These are phyloP conservation scores for Bugula neritina DNA, from an alignment of 2,888 invertebrate species.

Conservation along the genomic window DNA sequence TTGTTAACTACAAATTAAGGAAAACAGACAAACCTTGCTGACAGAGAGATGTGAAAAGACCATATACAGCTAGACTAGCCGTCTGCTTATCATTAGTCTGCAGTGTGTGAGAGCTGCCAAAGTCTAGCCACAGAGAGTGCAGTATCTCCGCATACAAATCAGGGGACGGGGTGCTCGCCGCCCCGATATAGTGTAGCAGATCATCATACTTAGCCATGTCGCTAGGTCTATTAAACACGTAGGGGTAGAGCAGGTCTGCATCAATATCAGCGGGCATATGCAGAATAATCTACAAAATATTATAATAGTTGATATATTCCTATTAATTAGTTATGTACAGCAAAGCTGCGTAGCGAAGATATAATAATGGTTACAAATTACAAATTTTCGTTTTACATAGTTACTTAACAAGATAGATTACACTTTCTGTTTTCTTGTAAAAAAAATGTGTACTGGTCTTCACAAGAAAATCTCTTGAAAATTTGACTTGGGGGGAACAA, in stretches of 20 bases:
- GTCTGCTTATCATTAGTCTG: slow-evolving; percentile 28
- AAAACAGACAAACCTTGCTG: slow-evolving; percentile 17
- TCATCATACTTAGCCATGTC: slow-evolving; percentile 27
- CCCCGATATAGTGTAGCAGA: slow-evolving; percentile 10
- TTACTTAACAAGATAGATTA: too few relatives aligned
- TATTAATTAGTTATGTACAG: too few relatives aligned
- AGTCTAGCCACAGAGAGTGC: slow-evolving; percentile 19
- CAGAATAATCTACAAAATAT: not conserved
- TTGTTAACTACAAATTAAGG: too few relatives aligned
- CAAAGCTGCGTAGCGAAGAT: too few relatives aligned
- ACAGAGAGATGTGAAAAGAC: slow-evolving; percentile 28
- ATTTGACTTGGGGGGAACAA: too few relatives aligned
- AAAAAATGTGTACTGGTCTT: too few relatives aligned
- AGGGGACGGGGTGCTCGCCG: not conserved
- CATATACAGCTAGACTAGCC: slow-evolving; percentile 28
- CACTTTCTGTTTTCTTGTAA: too few relatives aligned
- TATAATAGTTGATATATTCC: not conserved
- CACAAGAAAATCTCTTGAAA: too few relatives aligned
- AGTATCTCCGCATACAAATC: slow-evolving; percentile 26
- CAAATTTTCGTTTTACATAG: too few relatives aligned
- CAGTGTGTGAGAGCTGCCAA: slow-evolving; percentile 24
- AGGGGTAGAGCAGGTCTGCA: slow-evolving; percentile 19
- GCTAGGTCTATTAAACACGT: slow-evolving; percentile 17
- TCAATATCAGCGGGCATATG: slow-evolving; percentile 24
- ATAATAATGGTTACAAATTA: too few relatives aligned